phyloP scores from a whole-genome alignment of 2,888 invertebrate species.

The Noctua comes region DNA sequence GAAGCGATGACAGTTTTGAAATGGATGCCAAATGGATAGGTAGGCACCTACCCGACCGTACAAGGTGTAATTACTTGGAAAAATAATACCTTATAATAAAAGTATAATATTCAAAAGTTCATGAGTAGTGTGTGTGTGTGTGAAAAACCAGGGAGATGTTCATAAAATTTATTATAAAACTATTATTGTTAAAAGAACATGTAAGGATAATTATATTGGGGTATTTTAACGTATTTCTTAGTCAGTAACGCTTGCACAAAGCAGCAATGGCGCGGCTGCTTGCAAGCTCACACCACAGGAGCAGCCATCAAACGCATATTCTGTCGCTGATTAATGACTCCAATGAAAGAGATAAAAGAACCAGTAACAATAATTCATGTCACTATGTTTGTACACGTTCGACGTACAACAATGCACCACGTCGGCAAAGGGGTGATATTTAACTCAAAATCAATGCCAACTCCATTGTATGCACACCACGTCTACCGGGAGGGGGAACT shows the following conservation, averaged over 20 bases:
- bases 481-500: conserved; percentile 81
- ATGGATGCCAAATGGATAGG: conserved; percentile 62
- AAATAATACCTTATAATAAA: conserved; percentile 15
- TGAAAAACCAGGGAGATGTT: not conserved
- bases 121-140: not conserved
- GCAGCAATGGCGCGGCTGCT: conserved; percentile 25
- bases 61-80: conserved; percentile 32
- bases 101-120: not conserved
- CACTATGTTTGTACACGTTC: conserved; percentile 82
- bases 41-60: conserved; percentile 19
- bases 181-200: not conserved
- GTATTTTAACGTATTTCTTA: conserved; percentile 12
- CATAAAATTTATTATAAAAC: not conserved
- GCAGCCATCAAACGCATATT: conserved; percentile 64
- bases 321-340: conserved; percentile 78
- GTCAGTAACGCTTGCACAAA: conserved; percentile 31
- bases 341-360: conserved; percentile 79
- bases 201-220: not conserved
- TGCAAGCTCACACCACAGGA: conserved; percentile 53
- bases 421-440: conserved; percentile 84
- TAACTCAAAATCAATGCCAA: conserved; percentile 88
- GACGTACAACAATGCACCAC: conserved; percentile 74
- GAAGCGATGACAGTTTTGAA: conserved; percentile 69
- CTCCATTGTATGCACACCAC: conserved; percentile 88
- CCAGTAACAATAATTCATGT: conserved; percentile 85